Conservation (phyloP, 2,888 invertebrate species). For the Pilophorus perplexus region DNA sequence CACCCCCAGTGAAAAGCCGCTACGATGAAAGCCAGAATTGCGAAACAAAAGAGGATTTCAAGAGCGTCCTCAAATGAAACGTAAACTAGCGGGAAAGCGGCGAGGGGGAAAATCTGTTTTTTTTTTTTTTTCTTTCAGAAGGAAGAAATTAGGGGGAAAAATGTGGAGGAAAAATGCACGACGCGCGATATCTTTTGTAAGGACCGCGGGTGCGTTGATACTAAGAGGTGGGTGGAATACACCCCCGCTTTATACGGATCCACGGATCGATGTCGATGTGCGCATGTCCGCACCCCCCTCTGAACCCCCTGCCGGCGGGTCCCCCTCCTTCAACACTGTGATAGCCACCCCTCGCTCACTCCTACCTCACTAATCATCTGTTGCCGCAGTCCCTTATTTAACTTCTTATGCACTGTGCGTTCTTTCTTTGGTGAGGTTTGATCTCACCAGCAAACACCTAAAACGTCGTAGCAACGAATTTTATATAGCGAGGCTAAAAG, state of each 20-base stretch:
- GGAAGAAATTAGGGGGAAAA: too few relatives aligned
- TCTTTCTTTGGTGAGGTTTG: not conserved
- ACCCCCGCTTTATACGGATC: slow-evolving; percentile 38
- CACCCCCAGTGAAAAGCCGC: too few relatives aligned
- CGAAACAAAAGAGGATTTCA: too few relatives aligned
- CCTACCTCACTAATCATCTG: slow-evolving; percentile 45
- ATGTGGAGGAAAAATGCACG: slow-evolving; percentile 3
- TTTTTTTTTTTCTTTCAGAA: too few relatives aligned
- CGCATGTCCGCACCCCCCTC: slow-evolving; percentile 37
- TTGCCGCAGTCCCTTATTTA: slow-evolving; percentile 45
- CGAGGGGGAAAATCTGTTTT: too few relatives aligned
- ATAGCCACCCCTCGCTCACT: slow-evolving; percentile 2
- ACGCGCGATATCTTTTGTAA: slow-evolving; percentile 1
- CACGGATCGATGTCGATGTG: slow-evolving; percentile 35
- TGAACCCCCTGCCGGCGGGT: not conserved
- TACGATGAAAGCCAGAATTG: too few relatives aligned
- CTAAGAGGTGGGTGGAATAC: slow-evolving; percentile 20
- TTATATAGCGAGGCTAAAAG: too few relatives aligned
- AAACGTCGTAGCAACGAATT: too few relatives aligned
- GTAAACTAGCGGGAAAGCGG: too few relatives aligned
- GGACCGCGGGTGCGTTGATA: slow-evolving; percentile 12
- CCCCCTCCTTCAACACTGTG: not conserved
- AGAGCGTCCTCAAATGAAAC: too few relatives aligned
- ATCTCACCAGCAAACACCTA: too few relatives aligned
- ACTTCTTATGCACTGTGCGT: slow-evolving; percentile 32